Evolutionary conservation across 2,113 vertebrate genomes (phyloP).

Genomic region (Echinops telfairi): DNA sequence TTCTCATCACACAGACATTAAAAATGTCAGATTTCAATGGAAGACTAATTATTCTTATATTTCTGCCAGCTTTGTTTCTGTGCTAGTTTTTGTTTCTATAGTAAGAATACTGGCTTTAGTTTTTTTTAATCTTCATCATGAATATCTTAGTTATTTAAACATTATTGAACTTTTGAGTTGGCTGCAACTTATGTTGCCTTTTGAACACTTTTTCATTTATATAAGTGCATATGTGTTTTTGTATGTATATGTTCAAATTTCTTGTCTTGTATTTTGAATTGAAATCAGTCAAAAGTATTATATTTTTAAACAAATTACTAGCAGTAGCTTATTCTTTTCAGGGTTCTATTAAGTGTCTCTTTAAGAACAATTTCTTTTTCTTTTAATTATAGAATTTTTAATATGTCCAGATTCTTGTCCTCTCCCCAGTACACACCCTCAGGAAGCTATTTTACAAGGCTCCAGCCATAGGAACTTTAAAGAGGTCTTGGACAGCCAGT

Average conservation of each 20-base stretch:
- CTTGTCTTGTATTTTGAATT: conserved; percentile 10
- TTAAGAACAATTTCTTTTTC: conserved; percentile 56
- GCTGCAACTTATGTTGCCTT: background rate
- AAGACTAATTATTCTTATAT: background rate
- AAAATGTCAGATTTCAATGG: background rate
- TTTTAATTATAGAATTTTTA: conserved; percentile 51
- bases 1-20: no score
- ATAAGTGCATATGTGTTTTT: background rate
- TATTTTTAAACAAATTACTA: conserved; percentile 18
- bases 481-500: no score
- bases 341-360: background rate
- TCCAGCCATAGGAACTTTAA: no score
- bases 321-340: conserved; percentile 11
- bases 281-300: conserved; percentile 14
- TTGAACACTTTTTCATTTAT: background rate
- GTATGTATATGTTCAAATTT: conserved; percentile 13
- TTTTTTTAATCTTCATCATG: background rate
- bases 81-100: background rate
- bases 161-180: conserved; percentile 27
- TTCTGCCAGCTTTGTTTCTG: background rate
- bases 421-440: background rate
- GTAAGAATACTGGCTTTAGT: no score
- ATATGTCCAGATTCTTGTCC: background rate
- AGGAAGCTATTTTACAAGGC: conserved; percentile 32
- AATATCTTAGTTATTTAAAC: background rate